Conservation (phyloP, 2,888 invertebrate species). For the Drosophila histrio region DNA sequence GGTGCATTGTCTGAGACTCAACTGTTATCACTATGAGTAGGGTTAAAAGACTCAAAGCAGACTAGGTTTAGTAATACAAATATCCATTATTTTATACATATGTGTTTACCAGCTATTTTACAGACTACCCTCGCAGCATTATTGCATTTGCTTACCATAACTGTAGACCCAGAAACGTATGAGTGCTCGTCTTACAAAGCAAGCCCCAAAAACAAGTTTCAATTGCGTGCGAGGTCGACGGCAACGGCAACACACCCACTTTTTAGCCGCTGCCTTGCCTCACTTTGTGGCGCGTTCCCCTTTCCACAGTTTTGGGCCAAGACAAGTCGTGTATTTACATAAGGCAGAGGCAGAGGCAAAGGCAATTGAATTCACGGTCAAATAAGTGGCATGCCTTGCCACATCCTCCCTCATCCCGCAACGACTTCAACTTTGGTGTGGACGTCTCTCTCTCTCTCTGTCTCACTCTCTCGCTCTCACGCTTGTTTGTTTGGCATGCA, state of each 20-base stretch:
- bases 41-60: no score
- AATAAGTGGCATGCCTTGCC: slow-evolving; percentile 56
- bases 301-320: slow-evolving; percentile 19
- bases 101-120: neutral
- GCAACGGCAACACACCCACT: slow-evolving; percentile 42
- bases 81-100: neutral
- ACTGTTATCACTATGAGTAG: no score
- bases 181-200: slow-evolving; percentile 11
- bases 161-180: slow-evolving; percentile 8
- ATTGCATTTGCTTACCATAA: slow-evolving; percentile 27
- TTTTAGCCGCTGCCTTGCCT: slow-evolving; percentile 45
- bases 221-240: slow-evolving; percentile 71
- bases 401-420: neutral
- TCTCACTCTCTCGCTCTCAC: no score
- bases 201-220: slow-evolving; percentile 35
- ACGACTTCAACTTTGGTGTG: slow-evolving; percentile 4
- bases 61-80: neutral
- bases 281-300: slow-evolving; percentile 10
- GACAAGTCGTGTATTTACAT: slow-evolving; percentile 37
- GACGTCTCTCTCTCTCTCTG: neutral
- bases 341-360: slow-evolving; percentile 22
- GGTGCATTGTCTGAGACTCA: no score
- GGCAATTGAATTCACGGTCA: slow-evolving; percentile 68
- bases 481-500: slow-evolving; percentile 60
- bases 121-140: neutral